Evolutionary conservation across 1,140 invertebrate genomes (phyloP).

Genomic region (Drosophila ananassae): DNA sequence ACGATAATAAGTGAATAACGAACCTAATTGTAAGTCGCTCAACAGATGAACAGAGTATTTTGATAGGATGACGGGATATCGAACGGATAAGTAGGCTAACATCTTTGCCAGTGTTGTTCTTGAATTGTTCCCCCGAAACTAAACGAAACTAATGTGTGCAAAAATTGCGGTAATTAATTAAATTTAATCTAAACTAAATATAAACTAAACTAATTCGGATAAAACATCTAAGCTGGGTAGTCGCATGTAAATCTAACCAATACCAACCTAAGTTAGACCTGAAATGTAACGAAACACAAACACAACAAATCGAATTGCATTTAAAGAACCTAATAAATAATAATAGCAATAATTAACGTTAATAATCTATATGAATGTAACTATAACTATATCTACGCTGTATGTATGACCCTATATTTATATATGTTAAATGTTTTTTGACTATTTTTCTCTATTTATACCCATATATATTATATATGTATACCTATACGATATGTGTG

Average conservation of each 20-base stretch:
- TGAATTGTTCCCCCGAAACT: slow-evolving; percentile 58
- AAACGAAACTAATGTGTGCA: slow-evolving; percentile 50
- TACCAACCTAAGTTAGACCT: slow-evolving; percentile 74
- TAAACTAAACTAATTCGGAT: slow-evolving; percentile 78
- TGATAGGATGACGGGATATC: slow-evolving; percentile 28
- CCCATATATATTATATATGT: slow-evolving; percentile 64
- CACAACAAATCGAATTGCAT: slow-evolving; percentile 65
- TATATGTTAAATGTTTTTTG: slow-evolving; percentile 82
- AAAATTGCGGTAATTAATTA: slow-evolving; percentile 5
- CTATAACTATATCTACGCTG: slow-evolving; percentile 60
- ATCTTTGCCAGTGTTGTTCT: slow-evolving; percentile 76
- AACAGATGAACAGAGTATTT: slow-evolving; percentile 37
- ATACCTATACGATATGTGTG: slow-evolving; percentile 46
- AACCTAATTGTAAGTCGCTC: slow-evolving; percentile 67
- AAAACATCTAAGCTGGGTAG: slow-evolving; percentile 84
- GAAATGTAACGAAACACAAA: slow-evolving; percentile 48
- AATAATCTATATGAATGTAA: slow-evolving; percentile 72
- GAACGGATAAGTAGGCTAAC: slow-evolving; percentile 48
- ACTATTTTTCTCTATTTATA: slow-evolving; percentile 83
- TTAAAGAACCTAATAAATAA: slow-evolving; percentile 62
- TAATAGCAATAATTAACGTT: slow-evolving; percentile 68
- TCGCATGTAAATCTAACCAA: slow-evolving; percentile 84
- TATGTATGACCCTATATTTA: slow-evolving; percentile 79
- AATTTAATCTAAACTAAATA: slow-evolving; percentile 40
- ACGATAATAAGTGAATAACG: slow-evolving; percentile 65